Evolutionary conservation across 2,113 vertebrate species (phyloP).

Genomic region (Gavialis gangeticus): DNA sequence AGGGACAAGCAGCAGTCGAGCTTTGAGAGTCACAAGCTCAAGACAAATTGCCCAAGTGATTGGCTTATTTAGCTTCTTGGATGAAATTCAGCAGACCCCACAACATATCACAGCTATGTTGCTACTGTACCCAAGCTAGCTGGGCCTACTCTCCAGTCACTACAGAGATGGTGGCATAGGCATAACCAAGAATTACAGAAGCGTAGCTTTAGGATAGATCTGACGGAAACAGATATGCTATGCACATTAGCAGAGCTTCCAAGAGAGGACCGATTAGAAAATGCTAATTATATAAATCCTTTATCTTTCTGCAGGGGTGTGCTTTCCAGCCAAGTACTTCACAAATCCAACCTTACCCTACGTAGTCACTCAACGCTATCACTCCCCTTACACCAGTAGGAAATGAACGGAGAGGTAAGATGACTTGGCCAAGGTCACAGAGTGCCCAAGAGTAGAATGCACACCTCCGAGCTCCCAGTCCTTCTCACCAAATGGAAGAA

Average conservation of each 20-base stretch:
- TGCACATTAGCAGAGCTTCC: neutral
- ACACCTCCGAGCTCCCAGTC: neutral
- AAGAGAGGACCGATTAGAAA: neutral
- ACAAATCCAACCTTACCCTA: neutral
- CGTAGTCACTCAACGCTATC: neutral
- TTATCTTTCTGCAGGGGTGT: neutral
- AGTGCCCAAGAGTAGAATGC: neutral
- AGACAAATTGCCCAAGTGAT: neutral
- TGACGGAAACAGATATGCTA: neutral
- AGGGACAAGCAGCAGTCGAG: too few species aligned
- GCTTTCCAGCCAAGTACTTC: neutral
- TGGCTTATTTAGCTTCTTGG: neutral
- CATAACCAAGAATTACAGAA: too few species aligned
- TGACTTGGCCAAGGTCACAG: neutral
- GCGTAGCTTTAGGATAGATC: accelerated
- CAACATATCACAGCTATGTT: accelerated
- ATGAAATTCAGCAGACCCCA: neutral
- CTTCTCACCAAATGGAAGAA: neutral
- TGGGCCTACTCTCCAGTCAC: neutral
- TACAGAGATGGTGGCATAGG: neutral
- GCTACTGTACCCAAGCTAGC: accelerated
- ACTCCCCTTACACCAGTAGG: neutral
- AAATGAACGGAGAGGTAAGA: neutral
- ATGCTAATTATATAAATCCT: neutral
- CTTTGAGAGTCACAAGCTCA: neutral